Conservation (phyloP, 1,140 invertebrate species). For the Diorhabda sublineata region DNA sequence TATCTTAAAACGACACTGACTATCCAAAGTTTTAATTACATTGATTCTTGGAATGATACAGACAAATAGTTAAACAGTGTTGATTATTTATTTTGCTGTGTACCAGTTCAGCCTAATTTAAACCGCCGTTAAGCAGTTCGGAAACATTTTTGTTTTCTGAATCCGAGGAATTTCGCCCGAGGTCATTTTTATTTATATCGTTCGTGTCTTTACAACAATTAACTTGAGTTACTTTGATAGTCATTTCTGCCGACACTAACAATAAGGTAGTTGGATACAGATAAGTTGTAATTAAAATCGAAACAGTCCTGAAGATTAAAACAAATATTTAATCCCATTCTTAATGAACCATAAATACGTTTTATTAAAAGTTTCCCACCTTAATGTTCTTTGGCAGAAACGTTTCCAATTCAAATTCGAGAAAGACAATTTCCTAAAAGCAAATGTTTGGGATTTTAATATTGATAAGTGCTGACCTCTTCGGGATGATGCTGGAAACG, state of each 20-base stretch:
- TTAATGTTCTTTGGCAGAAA: too few species aligned
- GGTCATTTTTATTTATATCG: conserved; percentile 2
- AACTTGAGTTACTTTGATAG: conserved; percentile 1
- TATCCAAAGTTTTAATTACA: neutral
- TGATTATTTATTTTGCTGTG: neutral
- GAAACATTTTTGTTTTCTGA: neutral
- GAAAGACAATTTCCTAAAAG: too few species aligned
- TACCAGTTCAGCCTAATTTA: neutral
- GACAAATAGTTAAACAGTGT: neutral
- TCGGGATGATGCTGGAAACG: too few species aligned
- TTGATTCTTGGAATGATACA: neutral
- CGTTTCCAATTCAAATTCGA: too few species aligned
- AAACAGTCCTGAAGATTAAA: neutral
- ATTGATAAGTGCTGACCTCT: too few species aligned
- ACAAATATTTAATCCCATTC: too few species aligned
- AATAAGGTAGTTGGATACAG: neutral
- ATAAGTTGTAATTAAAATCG: neutral
- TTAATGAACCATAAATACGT: too few species aligned
- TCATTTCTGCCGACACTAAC: neutral
- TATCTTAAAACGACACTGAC: too few species aligned
- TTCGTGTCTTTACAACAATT: neutral
- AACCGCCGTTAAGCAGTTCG: neutral
- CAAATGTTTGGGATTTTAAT: too few species aligned
- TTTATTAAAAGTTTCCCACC: too few species aligned
- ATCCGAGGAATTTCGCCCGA: conserved; percentile 1